Percentiles rank a stretch among this genome's conserved stretches.
Conservation (phyloP, 2,797 vertebrate species). For the Phalloptychus januarius region DNA sequence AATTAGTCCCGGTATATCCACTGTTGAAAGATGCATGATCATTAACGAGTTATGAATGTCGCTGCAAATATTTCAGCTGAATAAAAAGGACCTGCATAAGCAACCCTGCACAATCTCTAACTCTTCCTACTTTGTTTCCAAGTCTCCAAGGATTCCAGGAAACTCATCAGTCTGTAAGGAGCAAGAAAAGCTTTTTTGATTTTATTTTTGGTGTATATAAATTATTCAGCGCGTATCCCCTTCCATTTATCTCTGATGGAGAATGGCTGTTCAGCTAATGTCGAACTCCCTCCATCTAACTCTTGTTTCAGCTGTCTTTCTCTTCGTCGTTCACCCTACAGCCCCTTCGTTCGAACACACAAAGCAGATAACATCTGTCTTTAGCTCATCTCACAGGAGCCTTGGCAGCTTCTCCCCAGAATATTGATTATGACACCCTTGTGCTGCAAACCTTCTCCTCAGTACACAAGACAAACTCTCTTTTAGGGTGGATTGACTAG, state of each 20-base stretch:
- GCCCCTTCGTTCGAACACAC: conserved; percentile 26
- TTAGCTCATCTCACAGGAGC: conserved; percentile 66
- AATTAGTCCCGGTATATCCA: conserved; percentile 41
- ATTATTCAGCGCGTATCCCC: conserved; percentile 76
- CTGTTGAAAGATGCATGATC: conserved; percentile 63
- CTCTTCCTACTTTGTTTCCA: conserved; percentile 56
- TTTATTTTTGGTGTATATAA: conserved; percentile 76
- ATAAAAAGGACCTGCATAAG: conserved; percentile 48
- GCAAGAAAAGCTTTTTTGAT: conserved; percentile 64
- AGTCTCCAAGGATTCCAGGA: conserved; percentile 51
- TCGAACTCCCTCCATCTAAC: conserved; percentile 60
- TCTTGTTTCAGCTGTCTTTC: conserved; percentile 62
- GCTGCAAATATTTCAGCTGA: conserved; percentile 33
- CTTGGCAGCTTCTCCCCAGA: conserved; percentile 67
- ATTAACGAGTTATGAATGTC: conserved; percentile 60
- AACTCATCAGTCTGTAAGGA: conserved; percentile 67
- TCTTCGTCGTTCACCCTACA: conserved; percentile 27
- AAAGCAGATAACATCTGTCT: conserved; percentile 72
- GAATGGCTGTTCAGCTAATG: conserved; percentile 59
- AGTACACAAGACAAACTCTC: conserved; percentile 23
- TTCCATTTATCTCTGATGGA: conserved; percentile 73
- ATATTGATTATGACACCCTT: conserved; percentile 75
- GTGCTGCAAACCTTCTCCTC: conserved; percentile 46
- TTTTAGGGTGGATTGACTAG: conserved; percentile 16
- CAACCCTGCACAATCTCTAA: conserved; percentile 40